These are phyloP conservation scores for Diceros bicornis DNA, from an alignment of 2,797 vertebrate genomes.

Conservation along the genomic window DNA sequence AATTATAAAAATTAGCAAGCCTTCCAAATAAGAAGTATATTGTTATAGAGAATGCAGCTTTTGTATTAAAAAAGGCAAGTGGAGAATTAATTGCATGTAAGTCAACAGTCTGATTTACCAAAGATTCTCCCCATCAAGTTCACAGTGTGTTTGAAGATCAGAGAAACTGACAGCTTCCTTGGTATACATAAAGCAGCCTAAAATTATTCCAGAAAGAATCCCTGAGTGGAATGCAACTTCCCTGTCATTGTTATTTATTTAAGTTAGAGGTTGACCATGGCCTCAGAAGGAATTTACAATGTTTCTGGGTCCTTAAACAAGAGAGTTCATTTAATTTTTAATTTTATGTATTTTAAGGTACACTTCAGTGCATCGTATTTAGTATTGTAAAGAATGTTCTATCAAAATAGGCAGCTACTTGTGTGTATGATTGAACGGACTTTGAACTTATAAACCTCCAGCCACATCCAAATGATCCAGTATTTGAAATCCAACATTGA, in stretches of 20 bases:
- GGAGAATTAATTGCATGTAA: slow-evolving; percentile 85
- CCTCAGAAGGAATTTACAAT: slow-evolving; percentile 76
- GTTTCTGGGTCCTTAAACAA: neutral
- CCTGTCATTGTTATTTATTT: slow-evolving; percentile 83
- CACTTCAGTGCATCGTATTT: neutral
- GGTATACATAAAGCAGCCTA: slow-evolving; percentile 88
- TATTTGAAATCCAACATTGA: neutral
- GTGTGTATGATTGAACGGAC: neutral
- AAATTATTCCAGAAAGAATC: slow-evolving; percentile 88
- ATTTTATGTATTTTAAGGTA: slow-evolving; percentile 25
- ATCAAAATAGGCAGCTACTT: neutral
- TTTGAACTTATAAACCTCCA: neutral
- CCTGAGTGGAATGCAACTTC: slow-evolving; percentile 85
- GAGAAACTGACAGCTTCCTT: slow-evolving; percentile 89
- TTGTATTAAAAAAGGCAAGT: slow-evolving; percentile 50
- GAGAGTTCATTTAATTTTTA: slow-evolving; percentile 17
- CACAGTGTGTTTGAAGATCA: slow-evolving; percentile 87
- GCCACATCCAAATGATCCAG: neutral
- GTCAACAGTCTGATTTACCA: slow-evolving; percentile 86
- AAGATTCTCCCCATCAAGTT: slow-evolving; percentile 85
- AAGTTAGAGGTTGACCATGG: slow-evolving; percentile 84
- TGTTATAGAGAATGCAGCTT: slow-evolving; percentile 80
- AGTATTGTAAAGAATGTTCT: neutral
- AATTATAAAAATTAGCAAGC: slow-evolving; percentile 87
- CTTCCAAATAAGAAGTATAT: slow-evolving; percentile 82